phyloP scores from a whole-genome alignment of 2,888 invertebrate genomes.

The Eurytoma californica region DNA sequence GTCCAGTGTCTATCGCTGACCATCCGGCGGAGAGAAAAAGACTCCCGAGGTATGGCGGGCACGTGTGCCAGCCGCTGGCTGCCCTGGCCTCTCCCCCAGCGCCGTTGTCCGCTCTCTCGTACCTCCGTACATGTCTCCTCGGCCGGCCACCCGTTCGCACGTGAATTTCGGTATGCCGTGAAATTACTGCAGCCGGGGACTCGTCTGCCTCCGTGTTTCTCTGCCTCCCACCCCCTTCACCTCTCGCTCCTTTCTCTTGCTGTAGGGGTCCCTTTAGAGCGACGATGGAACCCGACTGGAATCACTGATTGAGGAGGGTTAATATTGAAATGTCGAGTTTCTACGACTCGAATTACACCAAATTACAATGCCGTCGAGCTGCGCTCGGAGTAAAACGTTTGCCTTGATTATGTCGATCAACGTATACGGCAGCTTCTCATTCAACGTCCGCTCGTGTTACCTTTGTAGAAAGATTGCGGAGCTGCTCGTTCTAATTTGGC shows the following conservation, averaged over 20 bases:
- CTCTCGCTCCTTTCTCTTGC: not conserved
- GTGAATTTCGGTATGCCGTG: conserved; percentile 30
- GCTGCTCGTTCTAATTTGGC: too few relatives aligned
- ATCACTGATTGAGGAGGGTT: conserved; percentile 11
- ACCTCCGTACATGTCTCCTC: not conserved
- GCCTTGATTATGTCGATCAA: conserved; percentile 41
- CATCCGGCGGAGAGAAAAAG: conserved; percentile 19
- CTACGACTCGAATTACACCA: conserved; percentile 20
- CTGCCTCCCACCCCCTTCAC: not conserved
- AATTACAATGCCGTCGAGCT: conserved; percentile 19
- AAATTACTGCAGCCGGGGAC: conserved; percentile 10
- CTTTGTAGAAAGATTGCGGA: too few relatives aligned
- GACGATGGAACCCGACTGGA: conserved; percentile 1
- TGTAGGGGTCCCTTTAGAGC: not conserved
- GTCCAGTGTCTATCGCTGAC: conserved; percentile 26
- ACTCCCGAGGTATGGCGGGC: conserved; percentile 18
- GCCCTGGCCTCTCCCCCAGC: not conserved
- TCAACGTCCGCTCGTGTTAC: not conserved
- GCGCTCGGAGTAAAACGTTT: conserved; percentile 8
- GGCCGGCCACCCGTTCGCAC: conserved; percentile 1
- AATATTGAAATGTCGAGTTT: conserved; percentile 25
- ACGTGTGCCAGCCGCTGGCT: conserved; percentile 4
- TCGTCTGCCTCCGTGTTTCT: not conserved
- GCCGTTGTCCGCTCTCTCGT: not conserved
- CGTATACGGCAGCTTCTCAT: conserved; percentile 17